Conservation (phyloP, 2,888 invertebrate genomes). For the Andrena marginata region DNA sequence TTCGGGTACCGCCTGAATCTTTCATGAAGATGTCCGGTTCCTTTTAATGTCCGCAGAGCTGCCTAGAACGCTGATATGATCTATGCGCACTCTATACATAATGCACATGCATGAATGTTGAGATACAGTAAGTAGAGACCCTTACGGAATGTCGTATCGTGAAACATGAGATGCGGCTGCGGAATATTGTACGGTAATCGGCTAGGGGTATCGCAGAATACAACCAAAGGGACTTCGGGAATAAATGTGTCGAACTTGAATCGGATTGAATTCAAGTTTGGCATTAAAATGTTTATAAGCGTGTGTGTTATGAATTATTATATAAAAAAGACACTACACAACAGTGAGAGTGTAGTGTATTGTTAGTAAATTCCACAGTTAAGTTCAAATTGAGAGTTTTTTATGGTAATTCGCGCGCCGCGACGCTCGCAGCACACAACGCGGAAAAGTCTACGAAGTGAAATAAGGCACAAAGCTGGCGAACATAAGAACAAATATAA, state of each 20-base stretch:
- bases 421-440: too few species aligned
- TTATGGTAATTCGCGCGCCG: too few species aligned
- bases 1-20: slow-evolving; percentile 59
- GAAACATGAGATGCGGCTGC: slow-evolving; percentile 45
- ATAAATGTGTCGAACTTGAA: not conserved
- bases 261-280: not conserved
- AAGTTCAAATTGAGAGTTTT: not conserved
- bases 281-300: not conserved
- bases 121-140: slow-evolving; percentile 34
- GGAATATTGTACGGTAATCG: slow-evolving; percentile 4
- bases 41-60: slow-evolving; percentile 61
- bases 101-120: slow-evolving; percentile 65
- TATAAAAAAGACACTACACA: too few species aligned
- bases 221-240: not conserved
- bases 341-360: not conserved
- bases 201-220: not conserved
- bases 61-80: slow-evolving; percentile 54
- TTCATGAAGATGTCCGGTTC: slow-evolving; percentile 72
- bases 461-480: too few species aligned
- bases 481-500: too few species aligned
- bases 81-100: slow-evolving; percentile 61
- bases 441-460: too few species aligned
- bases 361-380: not conserved
- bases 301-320: not conserved
- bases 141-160: slow-evolving; percentile 48